Percentiles rank a stretch among this genome's conserved stretches.
phyloP scores from a whole-genome alignment of 2,113 vertebrate species.

The Corvus hawaiiensis region DNA sequence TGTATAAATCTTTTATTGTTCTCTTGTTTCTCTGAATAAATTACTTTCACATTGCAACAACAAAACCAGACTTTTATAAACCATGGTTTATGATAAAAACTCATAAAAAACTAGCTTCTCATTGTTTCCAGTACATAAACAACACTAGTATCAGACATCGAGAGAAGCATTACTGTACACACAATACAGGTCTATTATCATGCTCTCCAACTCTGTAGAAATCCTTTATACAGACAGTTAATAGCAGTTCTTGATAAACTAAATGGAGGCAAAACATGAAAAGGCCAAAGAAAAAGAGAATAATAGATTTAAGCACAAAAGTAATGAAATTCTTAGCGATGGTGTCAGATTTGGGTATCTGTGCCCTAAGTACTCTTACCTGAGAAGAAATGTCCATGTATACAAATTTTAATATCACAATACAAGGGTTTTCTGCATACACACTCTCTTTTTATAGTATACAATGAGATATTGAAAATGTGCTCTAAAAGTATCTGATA shows the following conservation, averaged over 20 bases:
- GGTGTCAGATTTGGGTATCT: neutral
- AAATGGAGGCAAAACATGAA: neutral
- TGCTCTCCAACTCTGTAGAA: neutral
- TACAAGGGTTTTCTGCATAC: neutral
- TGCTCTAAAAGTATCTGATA: neutral
- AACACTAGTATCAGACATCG: neutral
- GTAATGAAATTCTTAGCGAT: neutral
- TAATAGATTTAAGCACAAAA: neutral
- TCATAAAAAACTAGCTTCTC: neutral
- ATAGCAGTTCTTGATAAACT: neutral
- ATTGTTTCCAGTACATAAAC: neutral
- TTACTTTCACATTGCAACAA: neutral
- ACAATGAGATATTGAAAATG: neutral
- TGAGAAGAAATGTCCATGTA: neutral
- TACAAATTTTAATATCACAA: neutral
- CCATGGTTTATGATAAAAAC: neutral
- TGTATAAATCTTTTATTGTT: conserved; percentile 26
- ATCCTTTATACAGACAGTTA: neutral
- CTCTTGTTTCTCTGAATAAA: conserved; percentile 8
- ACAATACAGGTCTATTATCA: neutral
- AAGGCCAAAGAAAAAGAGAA: neutral
- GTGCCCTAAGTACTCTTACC: neutral
- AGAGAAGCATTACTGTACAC: neutral
- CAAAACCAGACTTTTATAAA: conserved; percentile 3
- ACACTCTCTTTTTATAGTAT: neutral